Conservation (phyloP, 2,113 vertebrate species). For the Aix galericulata region DNA sequence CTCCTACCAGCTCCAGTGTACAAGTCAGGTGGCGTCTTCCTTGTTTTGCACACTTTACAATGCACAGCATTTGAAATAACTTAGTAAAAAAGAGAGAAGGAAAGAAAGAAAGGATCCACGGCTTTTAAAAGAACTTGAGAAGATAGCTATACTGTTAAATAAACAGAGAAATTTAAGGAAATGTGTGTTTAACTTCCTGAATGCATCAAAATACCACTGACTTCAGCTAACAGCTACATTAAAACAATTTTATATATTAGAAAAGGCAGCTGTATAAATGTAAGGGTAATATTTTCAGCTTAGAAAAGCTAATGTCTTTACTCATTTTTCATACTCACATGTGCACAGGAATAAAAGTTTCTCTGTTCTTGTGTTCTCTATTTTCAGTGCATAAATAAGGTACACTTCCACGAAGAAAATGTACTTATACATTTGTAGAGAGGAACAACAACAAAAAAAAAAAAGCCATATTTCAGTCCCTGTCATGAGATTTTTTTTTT, state of each 20-base stretch:
- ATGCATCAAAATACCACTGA: background rate
- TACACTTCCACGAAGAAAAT: background rate
- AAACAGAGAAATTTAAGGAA: background rate
- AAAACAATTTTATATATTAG: background rate
- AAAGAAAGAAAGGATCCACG: background rate
- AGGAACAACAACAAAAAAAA: background rate
- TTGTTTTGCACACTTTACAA: background rate
- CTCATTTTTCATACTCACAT: background rate
- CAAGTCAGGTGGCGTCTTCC: background rate
- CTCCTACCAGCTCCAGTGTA: background rate
- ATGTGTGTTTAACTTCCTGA: background rate
- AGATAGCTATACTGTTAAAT: background rate
- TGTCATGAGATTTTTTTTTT: background rate
- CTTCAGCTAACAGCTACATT: background rate
- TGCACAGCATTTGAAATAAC: background rate
- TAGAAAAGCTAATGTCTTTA: background rate
- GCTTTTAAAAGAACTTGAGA: background rate
- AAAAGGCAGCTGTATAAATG: background rate
- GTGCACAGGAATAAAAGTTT: background rate
- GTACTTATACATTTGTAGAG: background rate
- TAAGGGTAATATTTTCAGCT: background rate
- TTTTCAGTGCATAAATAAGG: background rate
- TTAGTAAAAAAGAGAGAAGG: background rate
- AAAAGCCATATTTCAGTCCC: fast-evolving
- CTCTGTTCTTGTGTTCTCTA: background rate